Base-by-base conservation (phyloP, 2,797 vertebrate genomes). In the Sebastolobus alascanus region DNA sequence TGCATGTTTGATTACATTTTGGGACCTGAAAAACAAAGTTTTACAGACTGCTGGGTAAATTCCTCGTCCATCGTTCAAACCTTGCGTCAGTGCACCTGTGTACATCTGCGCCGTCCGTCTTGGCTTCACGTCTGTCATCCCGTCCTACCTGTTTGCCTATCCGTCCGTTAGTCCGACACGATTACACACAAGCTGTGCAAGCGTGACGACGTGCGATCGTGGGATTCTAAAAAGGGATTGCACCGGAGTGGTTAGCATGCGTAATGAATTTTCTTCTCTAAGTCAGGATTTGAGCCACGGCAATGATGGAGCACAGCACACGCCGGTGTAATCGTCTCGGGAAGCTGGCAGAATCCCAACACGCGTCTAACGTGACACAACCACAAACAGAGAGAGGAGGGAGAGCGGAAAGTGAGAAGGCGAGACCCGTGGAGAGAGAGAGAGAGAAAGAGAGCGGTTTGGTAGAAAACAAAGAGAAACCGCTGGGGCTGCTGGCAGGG, bases 171-270 rank as follows among this genome's bases (percentile, higher is more conserved):
- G 79, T 72, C 78, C 71, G 76, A 82, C 73, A 40, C 58, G 69
- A 84, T 76, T 68, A 77, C 79, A 80, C 76, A 66, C 76, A 84
- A 80, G 80, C 84, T 85, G 83, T 84, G 76, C 73, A 84, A 87
- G 79, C 88, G 85, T 27, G 55, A 72, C 27, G 20, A 68, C 38
- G 54, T 87, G 73, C 38, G 22, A 50, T 33, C 3, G 40, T 64
- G 52, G 72, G 35, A 79, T 52, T 71, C 68, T 65, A 31, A 80
- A 31, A 80, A 73, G 73, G 75, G 87, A 79, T 75, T 81, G 73
- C 35, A 43, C 59, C 27, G 37, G 60, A 73, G 75, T 37, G 81
- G 71, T 89, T 82, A 73, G 60, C 83, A 69, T 88, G 76, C 67
- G 46, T 82, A 73, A 86, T 91, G 75, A 86, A 84, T 83, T 83